Evolutionary conservation across 2,888 invertebrate genomes (phyloP), one percentile per base, ranked within the genome.

Genomic region (Tuta absoluta): DNA sequence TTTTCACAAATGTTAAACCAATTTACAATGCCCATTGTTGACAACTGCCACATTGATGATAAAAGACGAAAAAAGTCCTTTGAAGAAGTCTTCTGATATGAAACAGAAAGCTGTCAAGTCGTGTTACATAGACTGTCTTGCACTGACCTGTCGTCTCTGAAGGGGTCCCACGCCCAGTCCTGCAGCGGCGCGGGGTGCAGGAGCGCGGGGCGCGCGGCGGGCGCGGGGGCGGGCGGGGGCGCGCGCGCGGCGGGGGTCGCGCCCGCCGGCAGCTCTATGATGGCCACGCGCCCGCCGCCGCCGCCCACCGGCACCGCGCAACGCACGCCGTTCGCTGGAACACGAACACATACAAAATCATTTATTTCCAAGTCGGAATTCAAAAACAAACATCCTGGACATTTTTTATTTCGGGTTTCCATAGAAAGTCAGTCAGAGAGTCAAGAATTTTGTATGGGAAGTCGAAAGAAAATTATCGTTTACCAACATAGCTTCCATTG

Each of bases 81-180:
- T n/a, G n/a, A n/a, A n/a, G n/a, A n/a, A n/a, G n/a, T n/a, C n/a
- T n/a, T n/a, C n/a, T n/a, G n/a, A n/a, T n/a, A n/a, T n/a, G n/a
- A n/a, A n/a, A n/a, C n/a, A n/a, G n/a, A n/a, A n/a, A n/a, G n/a
- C n/a, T n/a, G n/a, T n/a, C n/a, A n/a, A n/a, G n/a, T n/a, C n/a
- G n/a, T n/a, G n/a, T n/a, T n/a, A n/a, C n/a, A n/a, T n/a, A 38
- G 11, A 28, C 8, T 11, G 1, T 8, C 41, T 41, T 14, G 2
- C 2, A 41, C 41, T n/a, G 14, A 41, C 41, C 96, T 92, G 62
- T 93, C 92, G 71, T 94, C 93, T 83, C 97, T 93, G 86, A 98
- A 98, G 0, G 98, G 98, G 92, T 98, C 98, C 96, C 97, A 99
- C 65, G 95, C 94, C 88, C 98, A 97, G 89, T 99, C 99, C 93